phyloP scores from a whole-genome alignment of 2,797 vertebrate genomes.

The Poeciliopsis turneri region DNA sequence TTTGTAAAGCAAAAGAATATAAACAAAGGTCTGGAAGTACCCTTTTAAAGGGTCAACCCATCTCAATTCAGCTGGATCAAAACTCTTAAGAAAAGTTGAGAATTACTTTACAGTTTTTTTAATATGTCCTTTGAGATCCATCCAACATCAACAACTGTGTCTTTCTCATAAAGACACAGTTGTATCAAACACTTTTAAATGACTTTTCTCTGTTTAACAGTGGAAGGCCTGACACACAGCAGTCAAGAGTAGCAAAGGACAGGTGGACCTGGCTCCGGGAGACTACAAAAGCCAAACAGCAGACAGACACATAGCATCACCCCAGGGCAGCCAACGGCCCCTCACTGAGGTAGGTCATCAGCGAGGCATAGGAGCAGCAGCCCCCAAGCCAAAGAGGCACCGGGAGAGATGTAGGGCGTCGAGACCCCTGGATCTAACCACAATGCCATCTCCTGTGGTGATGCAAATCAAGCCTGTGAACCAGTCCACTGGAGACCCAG shows the following conservation, averaged over 20 bases:
- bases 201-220: background rate
- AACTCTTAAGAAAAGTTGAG: background rate
- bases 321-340: background rate
- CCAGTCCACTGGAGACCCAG: background rate
- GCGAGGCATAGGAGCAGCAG: background rate
- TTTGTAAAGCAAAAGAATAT: background rate
- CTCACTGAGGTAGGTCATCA: background rate
- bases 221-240: background rate
- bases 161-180: background rate
- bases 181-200: background rate
- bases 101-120: background rate
- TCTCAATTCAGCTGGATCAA: background rate
- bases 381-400: background rate
- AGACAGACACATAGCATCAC: background rate
- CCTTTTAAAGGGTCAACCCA: background rate
- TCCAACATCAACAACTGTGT: background rate
- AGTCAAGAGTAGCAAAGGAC: background rate
- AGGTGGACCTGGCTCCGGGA: background rate
- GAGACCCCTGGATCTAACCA: background rate
- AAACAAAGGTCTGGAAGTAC: background rate
- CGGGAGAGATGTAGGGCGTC: background rate
- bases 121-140: background rate
- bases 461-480: background rate
- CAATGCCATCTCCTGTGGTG: background rate
- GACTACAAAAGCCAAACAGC: background rate